Evolutionary conservation across 2,797 vertebrate genomes (phyloP), one percentile per base, ranked within the genome.

Genomic region (Coregonus suidteri): DNA sequence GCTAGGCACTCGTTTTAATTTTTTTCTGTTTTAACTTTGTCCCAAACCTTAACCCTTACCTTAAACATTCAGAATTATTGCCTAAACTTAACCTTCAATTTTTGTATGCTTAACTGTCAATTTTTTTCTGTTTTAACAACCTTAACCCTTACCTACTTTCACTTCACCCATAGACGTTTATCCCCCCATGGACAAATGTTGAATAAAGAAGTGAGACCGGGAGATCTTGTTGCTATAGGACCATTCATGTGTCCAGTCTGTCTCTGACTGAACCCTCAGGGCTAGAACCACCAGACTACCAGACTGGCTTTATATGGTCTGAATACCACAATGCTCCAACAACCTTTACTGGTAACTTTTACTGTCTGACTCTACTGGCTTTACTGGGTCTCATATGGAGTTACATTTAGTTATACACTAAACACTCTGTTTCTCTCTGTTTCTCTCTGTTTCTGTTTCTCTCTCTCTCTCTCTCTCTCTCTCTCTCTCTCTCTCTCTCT

Each of bases 261-360:
- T 59, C 18, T 59, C 4, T 59, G 56, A 2, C 14, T 6, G 6
- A 18, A 59, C 56, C 6, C 4, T 59, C 72, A 31, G 25, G 64
- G 30, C 30, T 4, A 66, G 15, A 16, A 68, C 73, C 18, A 53
- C 15, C 25, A 59, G n/a, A 59, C 68, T 34, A 6, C 41, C 69
- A 20, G 37, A 51, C 18, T 9, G 20, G 2, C n/a, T 69, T 69
- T 69, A 41, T 69, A 20, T n/a, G 47, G 53, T 30, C 73, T 18
- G 66, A 75, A 73, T 72, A 25, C 54, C 3, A 78, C 34, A 31
- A 20, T 51, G 72, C 41, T 25, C 16, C 14, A 4, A 30, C 20
- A 70, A 20, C 47, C 73, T 79, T 71, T 72, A 68, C 4, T 74
- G 30, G 53, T 52, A 71, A 18, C 20, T 6, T 80, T 41, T 59